Evolutionary conservation across 2,113 vertebrate genomes (phyloP).

Genomic region (Melanerpes formicivorus): DNA sequence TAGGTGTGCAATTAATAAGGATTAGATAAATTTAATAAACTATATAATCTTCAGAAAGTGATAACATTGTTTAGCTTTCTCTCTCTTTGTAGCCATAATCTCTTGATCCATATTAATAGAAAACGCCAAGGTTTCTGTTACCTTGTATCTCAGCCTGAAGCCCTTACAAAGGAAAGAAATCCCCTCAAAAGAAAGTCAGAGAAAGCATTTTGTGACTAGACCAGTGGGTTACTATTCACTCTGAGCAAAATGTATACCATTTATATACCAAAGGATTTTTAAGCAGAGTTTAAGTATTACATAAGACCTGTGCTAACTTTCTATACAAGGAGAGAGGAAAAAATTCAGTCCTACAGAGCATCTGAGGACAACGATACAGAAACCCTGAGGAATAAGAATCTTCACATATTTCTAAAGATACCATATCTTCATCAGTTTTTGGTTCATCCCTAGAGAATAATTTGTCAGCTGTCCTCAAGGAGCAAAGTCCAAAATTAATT

Average conservation of each 20-base stretch:
- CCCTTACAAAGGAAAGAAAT: neutral
- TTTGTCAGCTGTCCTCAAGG: neutral
- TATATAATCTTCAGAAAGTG: constrained; percentile 44
- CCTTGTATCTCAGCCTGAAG: neutral
- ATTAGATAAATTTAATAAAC: constrained; percentile 66
- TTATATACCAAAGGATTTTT: neutral
- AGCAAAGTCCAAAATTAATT: constrained; percentile 15
- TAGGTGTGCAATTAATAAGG: constrained; percentile 61
- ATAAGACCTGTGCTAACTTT: neutral
- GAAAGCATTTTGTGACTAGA: neutral
- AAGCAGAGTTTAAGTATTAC: neutral
- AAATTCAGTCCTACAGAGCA: neutral
- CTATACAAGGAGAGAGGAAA: neutral
- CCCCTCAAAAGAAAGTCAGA: neutral
- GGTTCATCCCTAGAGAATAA: neutral
- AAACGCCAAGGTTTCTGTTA: constrained; percentile 34
- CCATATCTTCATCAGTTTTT: neutral
- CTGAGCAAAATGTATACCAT: neutral
- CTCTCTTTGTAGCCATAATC: constrained; percentile 18
- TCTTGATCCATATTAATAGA: constrained; percentile 37
- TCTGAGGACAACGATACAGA: neutral
- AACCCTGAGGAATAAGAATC: neutral
- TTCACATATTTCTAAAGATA: neutral
- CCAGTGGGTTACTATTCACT: neutral
- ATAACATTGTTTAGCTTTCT: constrained; percentile 59